phyloP scores from a whole-genome alignment of 1,140 invertebrate genomes.

The Manduca sexta region DNA sequence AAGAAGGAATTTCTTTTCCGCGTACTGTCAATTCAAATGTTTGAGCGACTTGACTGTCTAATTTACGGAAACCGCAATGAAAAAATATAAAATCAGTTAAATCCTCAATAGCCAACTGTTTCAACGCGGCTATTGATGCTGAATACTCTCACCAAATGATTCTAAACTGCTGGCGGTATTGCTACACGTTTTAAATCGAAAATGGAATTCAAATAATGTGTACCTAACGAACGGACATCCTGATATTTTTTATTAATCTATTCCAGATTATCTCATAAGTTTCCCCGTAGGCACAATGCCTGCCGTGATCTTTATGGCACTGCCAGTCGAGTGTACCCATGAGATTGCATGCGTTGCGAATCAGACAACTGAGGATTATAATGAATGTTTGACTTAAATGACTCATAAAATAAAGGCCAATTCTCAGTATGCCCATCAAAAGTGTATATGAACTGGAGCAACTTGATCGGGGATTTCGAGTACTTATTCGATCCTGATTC shows the following conservation, averaged over 20 bases:
- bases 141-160: conserved; percentile 7
- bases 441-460: too few species aligned
- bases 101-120: conserved; percentile 4
- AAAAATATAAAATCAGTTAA: conserved; percentile 8
- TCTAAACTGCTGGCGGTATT: background rate
- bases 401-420: too few species aligned
- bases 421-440: too few species aligned
- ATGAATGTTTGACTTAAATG: too few species aligned
- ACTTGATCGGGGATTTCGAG: too few species aligned
- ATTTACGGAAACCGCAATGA: conserved; percentile 1
- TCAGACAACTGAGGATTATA: too few species aligned
- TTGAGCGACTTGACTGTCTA: too few species aligned
- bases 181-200: background rate
- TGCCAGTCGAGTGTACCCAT: background rate
- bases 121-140: conserved; percentile 6
- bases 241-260: background rate
- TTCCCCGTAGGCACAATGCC: background rate
- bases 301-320: background rate
- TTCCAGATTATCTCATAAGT: background rate
- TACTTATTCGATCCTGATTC: too few species aligned
- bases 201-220: background rate
- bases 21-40: conserved; percentile 1
- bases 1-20: too few species aligned
- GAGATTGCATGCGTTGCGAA: too few species aligned
- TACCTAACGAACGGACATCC: background rate